Conservation (phyloP, 2,888 invertebrate species). For the Polyploca ridens region DNA sequence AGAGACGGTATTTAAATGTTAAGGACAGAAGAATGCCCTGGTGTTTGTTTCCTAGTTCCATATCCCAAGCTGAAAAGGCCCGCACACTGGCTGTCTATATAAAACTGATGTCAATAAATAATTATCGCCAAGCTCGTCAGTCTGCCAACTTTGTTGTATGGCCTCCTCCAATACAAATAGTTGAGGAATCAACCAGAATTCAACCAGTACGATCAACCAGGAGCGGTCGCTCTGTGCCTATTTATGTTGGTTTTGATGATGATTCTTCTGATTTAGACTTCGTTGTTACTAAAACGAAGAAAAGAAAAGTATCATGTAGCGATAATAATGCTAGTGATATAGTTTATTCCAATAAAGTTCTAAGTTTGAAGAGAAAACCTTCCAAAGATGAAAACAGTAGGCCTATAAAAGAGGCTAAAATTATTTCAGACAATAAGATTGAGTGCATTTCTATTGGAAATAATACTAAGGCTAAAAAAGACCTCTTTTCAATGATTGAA, state of each 20-base stretch:
- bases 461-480: conserved; percentile 51
- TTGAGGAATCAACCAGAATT: conserved; percentile 68
- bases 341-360: conserved; percentile 61
- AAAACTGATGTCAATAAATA: conserved; percentile 75
- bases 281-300: conserved; percentile 68
- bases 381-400: conserved; percentile 65
- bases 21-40: conserved; percentile 77
- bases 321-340: conserved; percentile 58
- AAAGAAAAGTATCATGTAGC: conserved; percentile 66
- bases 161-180: conserved; percentile 75
- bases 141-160: conserved; percentile 66
- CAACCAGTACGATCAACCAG: conserved; percentile 72
- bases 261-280: conserved; percentile 76
- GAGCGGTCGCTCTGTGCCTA: conserved; percentile 72
- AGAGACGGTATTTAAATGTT: conserved; percentile 69
- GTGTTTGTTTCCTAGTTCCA: conserved; percentile 66
- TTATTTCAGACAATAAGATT: conserved; percentile 42
- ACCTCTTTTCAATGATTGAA: conserved; percentile 56
- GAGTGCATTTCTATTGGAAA: conserved; percentile 29
- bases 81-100: conserved; percentile 72
- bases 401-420: conserved; percentile 62
- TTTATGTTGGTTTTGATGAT: conserved; percentile 76
- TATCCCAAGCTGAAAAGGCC: conserved; percentile 72
- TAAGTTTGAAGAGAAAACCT: conserved; percentile 72
- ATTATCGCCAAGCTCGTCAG: conserved; percentile 70